These are phyloP conservation scores for Cololabis saira DNA, from an alignment of 2,113 vertebrate genomes.

Conservation along the genomic window DNA sequence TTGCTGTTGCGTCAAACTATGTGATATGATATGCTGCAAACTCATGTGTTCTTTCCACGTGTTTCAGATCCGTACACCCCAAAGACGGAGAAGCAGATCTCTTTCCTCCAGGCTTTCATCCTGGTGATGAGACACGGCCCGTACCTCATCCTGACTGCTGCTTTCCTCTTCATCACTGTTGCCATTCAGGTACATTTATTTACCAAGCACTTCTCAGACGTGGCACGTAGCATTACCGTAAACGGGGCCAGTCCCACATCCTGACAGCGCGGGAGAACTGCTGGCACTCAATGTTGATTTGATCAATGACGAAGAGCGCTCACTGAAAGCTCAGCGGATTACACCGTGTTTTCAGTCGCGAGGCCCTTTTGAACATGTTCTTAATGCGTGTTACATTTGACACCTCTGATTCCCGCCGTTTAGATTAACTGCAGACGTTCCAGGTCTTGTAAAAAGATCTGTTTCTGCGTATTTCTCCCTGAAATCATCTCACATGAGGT, in stretches of 20 bases:
- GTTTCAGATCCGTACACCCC: slow-evolving; percentile 84
- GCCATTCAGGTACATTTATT: slow-evolving; percentile 90
- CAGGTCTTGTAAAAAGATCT: slow-evolving; percentile 4
- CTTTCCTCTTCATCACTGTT: slow-evolving; percentile 95
- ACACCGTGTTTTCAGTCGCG: too few relatives aligned
- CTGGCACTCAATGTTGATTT: slow-evolving; percentile 55
- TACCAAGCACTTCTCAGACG: slow-evolving; percentile 24
- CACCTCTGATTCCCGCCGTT: background rate
- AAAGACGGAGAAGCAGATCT: slow-evolving; percentile 83
- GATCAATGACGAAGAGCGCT: slow-evolving; percentile 55
- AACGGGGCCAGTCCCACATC: slow-evolving; percentile 13
- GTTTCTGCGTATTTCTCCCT: slow-evolving; percentile 10
- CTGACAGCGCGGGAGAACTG: slow-evolving; percentile 22
- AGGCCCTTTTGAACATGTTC: background rate
- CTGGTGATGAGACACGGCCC: slow-evolving; percentile 90
- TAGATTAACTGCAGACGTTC: slow-evolving; percentile 23
- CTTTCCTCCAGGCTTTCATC: slow-evolving; percentile 89
- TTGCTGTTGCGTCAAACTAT: too few relatives aligned
- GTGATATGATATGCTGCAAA: slow-evolving; percentile 50
- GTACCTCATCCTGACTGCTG: slow-evolving; percentile 88
- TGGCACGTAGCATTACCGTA: slow-evolving; percentile 27
- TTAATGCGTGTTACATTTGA: slow-evolving; percentile 1
- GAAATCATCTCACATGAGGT: slow-evolving; percentile 32
- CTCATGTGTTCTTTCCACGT: slow-evolving; percentile 24
- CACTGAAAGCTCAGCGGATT: slow-evolving; percentile 24